Percentiles rank a stretch among this genome's conserved stretches.
Conservation (phyloP, 2,113 vertebrate species). For the Rissa tridactyla region DNA sequence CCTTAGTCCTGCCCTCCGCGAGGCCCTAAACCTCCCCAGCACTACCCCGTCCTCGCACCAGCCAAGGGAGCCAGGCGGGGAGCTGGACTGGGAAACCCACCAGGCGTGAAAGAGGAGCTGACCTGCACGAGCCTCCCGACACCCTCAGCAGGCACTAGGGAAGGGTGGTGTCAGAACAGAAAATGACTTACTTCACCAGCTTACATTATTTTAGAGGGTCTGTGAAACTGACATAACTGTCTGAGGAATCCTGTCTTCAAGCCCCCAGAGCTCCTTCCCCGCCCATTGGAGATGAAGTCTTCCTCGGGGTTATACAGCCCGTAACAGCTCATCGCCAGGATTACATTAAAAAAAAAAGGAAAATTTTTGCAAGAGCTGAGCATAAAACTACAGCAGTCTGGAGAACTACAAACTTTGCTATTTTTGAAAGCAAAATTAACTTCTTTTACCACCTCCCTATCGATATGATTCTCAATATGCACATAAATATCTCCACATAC, state of each 20-base stretch:
- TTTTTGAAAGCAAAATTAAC: not conserved
- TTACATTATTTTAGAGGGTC: not conserved
- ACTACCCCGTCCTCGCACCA: accelerated
- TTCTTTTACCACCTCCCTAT: not conserved
- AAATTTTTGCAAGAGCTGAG: not conserved
- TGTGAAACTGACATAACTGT: not conserved
- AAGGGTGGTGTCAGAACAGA: not conserved
- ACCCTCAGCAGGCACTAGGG: not conserved
- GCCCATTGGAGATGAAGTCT: not conserved
- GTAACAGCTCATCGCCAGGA: not conserved
- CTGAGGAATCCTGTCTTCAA: not conserved
- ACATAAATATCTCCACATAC: not conserved
- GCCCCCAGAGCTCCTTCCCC: not conserved
- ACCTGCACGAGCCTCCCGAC: accelerated
- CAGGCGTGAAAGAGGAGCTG: accelerated
- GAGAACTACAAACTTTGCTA: not conserved
- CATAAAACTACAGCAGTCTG: not conserved
- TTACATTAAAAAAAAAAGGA: not conserved
- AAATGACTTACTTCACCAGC: not conserved
- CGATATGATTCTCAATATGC: not conserved
- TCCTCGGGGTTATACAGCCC: not conserved
- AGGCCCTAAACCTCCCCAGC: not conserved
- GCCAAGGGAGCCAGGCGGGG: accelerated
- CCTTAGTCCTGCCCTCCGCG: not conserved
- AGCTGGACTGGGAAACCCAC: not conserved